Conservation (phyloP, 2,888 invertebrate species). For the Atethmia centrago region DNA sequence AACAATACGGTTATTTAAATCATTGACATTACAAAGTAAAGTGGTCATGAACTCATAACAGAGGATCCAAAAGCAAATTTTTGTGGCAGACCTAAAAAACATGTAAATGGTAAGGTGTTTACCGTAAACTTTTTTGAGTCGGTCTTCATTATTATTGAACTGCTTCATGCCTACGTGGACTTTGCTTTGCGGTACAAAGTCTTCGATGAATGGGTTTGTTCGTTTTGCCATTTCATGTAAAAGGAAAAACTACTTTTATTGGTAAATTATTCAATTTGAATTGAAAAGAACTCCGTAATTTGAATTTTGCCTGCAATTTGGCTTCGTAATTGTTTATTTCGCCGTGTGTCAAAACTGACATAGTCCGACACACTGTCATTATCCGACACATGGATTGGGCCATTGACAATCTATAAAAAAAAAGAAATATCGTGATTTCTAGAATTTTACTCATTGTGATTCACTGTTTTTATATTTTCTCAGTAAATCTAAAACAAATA, state of each 20-base stretch:
- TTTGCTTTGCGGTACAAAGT: slow-evolving; percentile 86
- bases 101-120: slow-evolving; percentile 3
- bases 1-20: neutral
- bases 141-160: slow-evolving; percentile 84
- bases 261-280: neutral
- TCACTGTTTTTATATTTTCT: neutral
- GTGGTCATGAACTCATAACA: neutral
- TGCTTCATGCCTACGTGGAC: slow-evolving; percentile 84
- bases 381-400: neutral
- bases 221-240: slow-evolving; percentile 81
- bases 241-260: neutral
- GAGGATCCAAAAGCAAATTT: neutral
- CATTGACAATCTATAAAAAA: slow-evolving; percentile 17
- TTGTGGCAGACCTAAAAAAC: neutral
- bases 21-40: neutral
- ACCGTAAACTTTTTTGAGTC: slow-evolving; percentile 85
- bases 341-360: slow-evolving; percentile 17
- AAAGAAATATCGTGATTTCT: neutral
- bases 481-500: neutral
- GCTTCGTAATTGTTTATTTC: slow-evolving; percentile 43
- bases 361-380: neutral
- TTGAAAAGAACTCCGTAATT: neutral
- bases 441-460: neutral
- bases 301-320: slow-evolving; percentile 49
- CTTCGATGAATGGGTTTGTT: slow-evolving; percentile 84